A percentile compares a stretch with the other conserved stretches of the same genome.
Conservation (phyloP, 2,113 vertebrate species). For the Cromileptes altivelis region DNA sequence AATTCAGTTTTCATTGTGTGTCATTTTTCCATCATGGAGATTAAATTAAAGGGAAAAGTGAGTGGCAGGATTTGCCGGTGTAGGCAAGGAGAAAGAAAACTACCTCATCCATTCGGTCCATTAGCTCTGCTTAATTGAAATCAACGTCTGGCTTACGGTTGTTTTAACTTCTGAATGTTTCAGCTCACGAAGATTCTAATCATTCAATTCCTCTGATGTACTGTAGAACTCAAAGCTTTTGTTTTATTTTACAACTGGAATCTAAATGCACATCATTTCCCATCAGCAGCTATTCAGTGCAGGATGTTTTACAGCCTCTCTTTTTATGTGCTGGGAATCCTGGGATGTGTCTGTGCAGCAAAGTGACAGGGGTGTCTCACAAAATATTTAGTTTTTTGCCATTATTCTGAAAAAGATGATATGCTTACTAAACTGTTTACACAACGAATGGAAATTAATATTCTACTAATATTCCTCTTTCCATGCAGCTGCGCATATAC, state of each 20-base stretch:
- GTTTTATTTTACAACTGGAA: neutral
- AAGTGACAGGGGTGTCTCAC: slow-evolving; percentile 27
- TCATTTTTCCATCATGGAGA: slow-evolving; percentile 57
- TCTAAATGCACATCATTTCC: neutral
- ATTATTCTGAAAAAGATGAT: no score
- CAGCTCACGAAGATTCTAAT: slow-evolving; percentile 27
- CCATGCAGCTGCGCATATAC: no score
- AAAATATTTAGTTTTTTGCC: no score
- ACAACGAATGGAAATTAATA: no score
- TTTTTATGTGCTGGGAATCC: slow-evolving; percentile 21
- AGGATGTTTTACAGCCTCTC: slow-evolving; percentile 28
- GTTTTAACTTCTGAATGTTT: slow-evolving; percentile 41
- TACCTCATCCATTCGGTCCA: slow-evolving; percentile 36
- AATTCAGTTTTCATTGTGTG: slow-evolving; percentile 44
- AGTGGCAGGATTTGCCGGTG: neutral
- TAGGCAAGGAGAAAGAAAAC: slow-evolving; percentile 18
- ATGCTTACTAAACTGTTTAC: no score
- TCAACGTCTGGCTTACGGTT: slow-evolving; percentile 7
- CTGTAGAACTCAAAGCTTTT: neutral
- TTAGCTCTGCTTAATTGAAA: slow-evolving; percentile 62
- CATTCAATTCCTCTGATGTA: neutral
- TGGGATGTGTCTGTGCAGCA: slow-evolving; percentile 34
- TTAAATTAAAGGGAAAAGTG: slow-evolving; percentile 40
- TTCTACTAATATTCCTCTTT: no score
- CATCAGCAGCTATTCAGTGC: neutral